These are phyloP conservation scores for Oryzias celebensis DNA, from an alignment of 2,113 vertebrate genomes.

Conservation along the genomic window DNA sequence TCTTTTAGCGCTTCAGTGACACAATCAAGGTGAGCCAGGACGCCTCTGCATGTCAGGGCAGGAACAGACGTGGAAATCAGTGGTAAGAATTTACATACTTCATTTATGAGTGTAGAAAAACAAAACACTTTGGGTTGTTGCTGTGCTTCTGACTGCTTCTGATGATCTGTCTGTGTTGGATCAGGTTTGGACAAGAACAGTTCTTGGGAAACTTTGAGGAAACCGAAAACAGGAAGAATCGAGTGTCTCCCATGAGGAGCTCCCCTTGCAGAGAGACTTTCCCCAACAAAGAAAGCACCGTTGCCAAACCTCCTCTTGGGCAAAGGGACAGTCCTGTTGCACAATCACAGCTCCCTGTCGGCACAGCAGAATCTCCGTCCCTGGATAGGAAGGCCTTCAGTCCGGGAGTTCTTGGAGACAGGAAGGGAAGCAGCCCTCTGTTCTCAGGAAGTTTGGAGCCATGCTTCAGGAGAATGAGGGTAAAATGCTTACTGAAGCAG, in stretches of 20 bases:
- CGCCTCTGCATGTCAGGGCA: slow-evolving; percentile 80
- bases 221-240: slow-evolving; percentile 76
- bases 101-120: background rate
- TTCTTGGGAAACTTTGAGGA: slow-evolving; percentile 73
- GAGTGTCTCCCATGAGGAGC: slow-evolving; percentile 51
- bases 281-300: slow-evolving; percentile 61
- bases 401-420: slow-evolving; percentile 56
- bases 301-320: slow-evolving; percentile 65
- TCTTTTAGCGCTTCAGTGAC: slow-evolving; percentile 86
- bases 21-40: slow-evolving; percentile 87
- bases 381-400: slow-evolving; percentile 65
- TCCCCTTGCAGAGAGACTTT: slow-evolving; percentile 43
- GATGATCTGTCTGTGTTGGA: background rate
- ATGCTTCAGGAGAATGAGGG: slow-evolving; percentile 77
- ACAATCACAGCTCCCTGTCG: slow-evolving; percentile 73
- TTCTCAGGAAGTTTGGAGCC: slow-evolving; percentile 73
- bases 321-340: slow-evolving; percentile 76
- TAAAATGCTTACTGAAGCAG: slow-evolving; percentile 71
- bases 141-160: background rate
- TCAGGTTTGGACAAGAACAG: slow-evolving; percentile 51
- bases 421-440: slow-evolving; percentile 67
- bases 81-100: slow-evolving; percentile 71
- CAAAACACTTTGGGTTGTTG: background rate
- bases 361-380: slow-evolving; percentile 57
- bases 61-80: slow-evolving; percentile 69